Conservation (phyloP, 2,113 vertebrate genomes). For the Sapayoa aenigma region DNA sequence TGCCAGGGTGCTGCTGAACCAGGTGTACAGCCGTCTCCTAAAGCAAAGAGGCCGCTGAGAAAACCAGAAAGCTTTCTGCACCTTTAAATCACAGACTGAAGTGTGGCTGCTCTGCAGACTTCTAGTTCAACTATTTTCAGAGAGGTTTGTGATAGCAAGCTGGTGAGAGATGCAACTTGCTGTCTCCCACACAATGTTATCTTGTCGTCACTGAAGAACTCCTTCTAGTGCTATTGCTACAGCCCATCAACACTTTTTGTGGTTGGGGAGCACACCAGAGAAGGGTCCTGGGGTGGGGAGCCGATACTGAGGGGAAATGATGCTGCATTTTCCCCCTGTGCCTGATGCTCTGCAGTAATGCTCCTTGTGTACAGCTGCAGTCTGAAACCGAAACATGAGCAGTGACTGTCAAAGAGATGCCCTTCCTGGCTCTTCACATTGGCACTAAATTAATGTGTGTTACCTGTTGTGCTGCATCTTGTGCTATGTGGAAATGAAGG, state of each 20-base stretch:
- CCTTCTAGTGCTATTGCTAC: neutral
- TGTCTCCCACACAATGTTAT: neutral
- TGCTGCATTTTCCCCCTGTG: neutral
- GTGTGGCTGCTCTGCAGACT: neutral
- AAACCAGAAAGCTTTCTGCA: neutral
- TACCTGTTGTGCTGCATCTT: neutral
- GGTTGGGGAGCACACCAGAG: neutral
- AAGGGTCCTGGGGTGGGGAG: neutral
- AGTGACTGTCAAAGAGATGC: neutral
- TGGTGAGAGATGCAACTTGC: neutral
- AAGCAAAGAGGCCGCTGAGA: neutral
- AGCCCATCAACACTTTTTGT: neutral
- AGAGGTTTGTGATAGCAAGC: neutral
- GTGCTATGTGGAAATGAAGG: rapidly evolving
- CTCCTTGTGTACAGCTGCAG: neutral
- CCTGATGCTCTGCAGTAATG: neutral
- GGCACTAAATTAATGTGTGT: neutral
- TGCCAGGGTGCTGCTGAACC: neutral
- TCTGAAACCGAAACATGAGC: neutral
- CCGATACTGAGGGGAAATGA: neutral
- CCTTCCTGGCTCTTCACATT: neutral
- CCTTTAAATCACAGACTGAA: rapidly evolving
- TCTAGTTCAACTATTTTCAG: neutral
- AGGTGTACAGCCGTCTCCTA: neutral
- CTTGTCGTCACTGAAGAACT: neutral